Evolutionary conservation across 2,113 vertebrate species (phyloP), one percentile per base, ranked within the genome.

Genomic region (Microtus oregoni): DNA sequence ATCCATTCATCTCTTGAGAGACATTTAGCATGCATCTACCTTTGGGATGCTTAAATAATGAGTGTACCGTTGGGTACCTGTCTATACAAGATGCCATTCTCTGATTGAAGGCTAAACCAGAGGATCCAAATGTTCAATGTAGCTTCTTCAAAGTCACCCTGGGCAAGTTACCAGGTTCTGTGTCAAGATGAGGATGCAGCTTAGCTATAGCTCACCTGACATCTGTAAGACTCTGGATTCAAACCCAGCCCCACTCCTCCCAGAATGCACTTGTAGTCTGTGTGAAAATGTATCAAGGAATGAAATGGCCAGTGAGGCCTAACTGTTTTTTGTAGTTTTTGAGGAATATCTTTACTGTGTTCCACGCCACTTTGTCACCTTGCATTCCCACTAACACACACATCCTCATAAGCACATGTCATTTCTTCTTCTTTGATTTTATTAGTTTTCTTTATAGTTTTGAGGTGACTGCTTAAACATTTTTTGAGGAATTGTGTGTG

Each of bases 11-110:
- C 8, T 85, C 38, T 41, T 85, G 58, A 65, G 17, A 26, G 58
- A 19, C 38, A 85, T 65, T 30, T 85, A 85, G 65, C 12, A 85
- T 65, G 2, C 41, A 30, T 44, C 26, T 9, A 30, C n/a, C 4
- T 65, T 81, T 44, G 77, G 10, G n/a, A 14, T 85, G 19, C n/a
- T 30, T 44, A 65, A 63, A 30, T 65, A 30, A 30, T 44, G 58
- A 65, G n/a, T 44, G 5, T 65, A 15, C 58, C 15, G 2, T 63
- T n/a, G 2, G 8, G 0, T 1, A 0, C 32, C 67, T 63, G 28
- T 17, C 24, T 41, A 17, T 0, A 7, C 24, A 63, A 63, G n/a
- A 19, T 47, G 17, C 28, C 5, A 1, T 35, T 32, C 14, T 68
- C 41, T 86, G 63, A 32, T 50, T 20, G 41, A 35, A 86, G 41